Evolutionary conservation across 2,113 vertebrate species (phyloP), one percentile per base, ranked within the genome.

Genomic region (Lophura nycthemera): DNA sequence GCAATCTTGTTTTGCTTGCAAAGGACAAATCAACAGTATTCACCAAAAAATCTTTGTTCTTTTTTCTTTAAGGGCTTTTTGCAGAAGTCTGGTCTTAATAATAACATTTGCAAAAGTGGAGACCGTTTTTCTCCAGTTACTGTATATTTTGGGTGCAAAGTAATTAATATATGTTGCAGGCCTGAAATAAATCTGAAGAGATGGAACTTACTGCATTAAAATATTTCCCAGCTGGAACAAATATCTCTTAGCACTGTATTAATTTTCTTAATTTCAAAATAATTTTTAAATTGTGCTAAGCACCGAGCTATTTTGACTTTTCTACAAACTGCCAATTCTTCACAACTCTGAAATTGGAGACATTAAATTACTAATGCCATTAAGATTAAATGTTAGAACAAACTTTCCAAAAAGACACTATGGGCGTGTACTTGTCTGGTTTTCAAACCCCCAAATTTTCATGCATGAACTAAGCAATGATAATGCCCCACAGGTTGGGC

Each of bases 21-120:
- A 95, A 96, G 90, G 83, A 96, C 34, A 93, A 94, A 97, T 84
- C 96, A 93, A 95, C 83, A 77, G 63, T 74, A 92, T 85, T 67
- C 56, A 67, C 57, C 95, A 94, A 88, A 97, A 90, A 92, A 85
- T 83, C 74, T 76, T 64, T 95, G 69, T 54, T 96, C 87, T 92
- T 88, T 90, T 90, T 92, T 95, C 66, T 96, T 86, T 89, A 75
- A 95, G 73, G 91, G 75, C 80, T 87, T 91, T 93, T 78, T 95
- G 88, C 90, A 95, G 96, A 52, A 56, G 27, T 36, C 54, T 86
- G 70, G 43, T 93, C 96, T 96, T 96, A 77, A 71, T 96, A 95
- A 74, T 85, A 90, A 73, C 47, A 87, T 67, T 82, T 95, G 63
- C 87, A 72, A 93, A 86, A 64, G 36, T 24, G 12, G 59, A 89